phyloP scores from a whole-genome alignment of 2,888 invertebrate species.

The Lasius fuliginosus region DNA sequence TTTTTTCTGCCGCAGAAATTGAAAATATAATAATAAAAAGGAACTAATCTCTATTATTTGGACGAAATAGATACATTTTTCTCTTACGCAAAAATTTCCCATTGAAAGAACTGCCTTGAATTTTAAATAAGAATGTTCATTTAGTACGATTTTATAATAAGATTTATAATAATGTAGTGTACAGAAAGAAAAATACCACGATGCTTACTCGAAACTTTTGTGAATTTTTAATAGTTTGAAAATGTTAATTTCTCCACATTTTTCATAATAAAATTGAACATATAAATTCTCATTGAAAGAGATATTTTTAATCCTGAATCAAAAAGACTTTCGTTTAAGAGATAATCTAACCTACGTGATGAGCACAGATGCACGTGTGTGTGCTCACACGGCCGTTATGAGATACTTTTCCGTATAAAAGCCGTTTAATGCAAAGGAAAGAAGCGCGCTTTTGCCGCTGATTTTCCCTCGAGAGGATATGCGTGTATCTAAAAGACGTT shows the following conservation, averaged over 20 bases:
- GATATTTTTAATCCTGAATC: neutral
- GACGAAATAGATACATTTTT: neutral
- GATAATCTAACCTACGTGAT: neutral
- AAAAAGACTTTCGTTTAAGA: neutral
- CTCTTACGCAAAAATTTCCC: neutral
- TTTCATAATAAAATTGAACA: neutral
- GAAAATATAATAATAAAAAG: neutral
- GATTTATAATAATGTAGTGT: neutral
- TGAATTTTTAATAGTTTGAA: neutral
- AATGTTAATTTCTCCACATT: neutral
- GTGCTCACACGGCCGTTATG: neutral
- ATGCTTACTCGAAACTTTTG: neutral
- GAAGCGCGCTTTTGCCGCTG: constrained; percentile 33
- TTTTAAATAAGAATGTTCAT: neutral
- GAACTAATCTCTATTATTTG: neutral
- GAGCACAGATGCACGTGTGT: neutral
- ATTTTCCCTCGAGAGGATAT: constrained; percentile 43
- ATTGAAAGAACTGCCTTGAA: neutral
- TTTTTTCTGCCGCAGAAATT: neutral
- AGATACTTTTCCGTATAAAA: constrained; percentile 37
- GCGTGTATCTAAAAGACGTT: constrained; percentile 47
- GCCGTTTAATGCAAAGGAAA: constrained; percentile 43
- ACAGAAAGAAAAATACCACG: neutral
- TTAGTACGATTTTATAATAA: constrained; percentile 6
- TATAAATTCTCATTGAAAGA: neutral